These are phyloP conservation scores for Pituophis catenifer DNA, from an alignment of 2,113 vertebrate species.

Conservation along the genomic window DNA sequence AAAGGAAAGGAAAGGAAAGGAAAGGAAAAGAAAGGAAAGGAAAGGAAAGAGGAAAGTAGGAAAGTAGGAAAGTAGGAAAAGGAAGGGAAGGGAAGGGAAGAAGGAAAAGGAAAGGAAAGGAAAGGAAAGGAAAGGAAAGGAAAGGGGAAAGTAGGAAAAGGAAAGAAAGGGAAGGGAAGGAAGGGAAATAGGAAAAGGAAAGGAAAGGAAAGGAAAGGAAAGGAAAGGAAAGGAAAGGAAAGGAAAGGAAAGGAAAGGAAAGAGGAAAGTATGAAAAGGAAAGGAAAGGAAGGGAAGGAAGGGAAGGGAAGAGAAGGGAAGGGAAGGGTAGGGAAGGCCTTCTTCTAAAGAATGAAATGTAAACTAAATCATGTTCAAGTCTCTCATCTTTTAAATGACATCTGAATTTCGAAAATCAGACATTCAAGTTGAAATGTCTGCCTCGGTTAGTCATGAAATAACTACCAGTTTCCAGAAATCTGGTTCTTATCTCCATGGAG, in stretches of 20 bases:
- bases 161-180: too few species aligned
- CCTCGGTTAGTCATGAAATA: slow-evolving; percentile 16
- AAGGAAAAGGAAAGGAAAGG: too few species aligned
- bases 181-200: too few species aligned
- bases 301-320: too few species aligned
- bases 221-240: too few species aligned
- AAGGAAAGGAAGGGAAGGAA: not conserved
- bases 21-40: too few species aligned
- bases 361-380: slow-evolving; percentile 11
- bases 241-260: too few species aligned
- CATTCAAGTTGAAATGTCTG: not conserved
- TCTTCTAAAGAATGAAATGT: not conserved
- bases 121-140: too few species aligned
- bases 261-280: too few species aligned
- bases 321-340: not conserved
- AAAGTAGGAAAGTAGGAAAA: not conserved
- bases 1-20: too few species aligned
- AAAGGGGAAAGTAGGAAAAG: too few species aligned
- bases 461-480: slow-evolving; percentile 28
- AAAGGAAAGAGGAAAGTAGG: too few species aligned
- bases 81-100: not conserved
- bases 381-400: not conserved
- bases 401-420: not conserved
- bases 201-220: not conserved
- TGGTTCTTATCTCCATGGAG: not conserved